A percentile compares a stretch with the other conserved stretches of the same genome.
phyloP scores from a whole-genome alignment of 2,113 vertebrate genomes.

The Sylvietta virens region DNA sequence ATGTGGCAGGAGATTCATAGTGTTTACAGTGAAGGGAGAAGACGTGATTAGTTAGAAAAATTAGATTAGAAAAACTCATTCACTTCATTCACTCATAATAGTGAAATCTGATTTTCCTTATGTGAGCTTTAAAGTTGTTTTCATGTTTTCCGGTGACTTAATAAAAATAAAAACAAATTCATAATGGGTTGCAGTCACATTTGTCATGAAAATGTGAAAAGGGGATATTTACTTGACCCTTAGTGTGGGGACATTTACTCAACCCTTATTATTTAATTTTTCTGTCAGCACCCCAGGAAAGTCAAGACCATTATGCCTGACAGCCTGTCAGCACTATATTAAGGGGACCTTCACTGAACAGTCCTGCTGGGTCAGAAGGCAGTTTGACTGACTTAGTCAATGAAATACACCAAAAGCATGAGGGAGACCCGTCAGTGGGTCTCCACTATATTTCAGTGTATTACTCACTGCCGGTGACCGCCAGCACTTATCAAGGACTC shows the following conservation, averaged over 20 bases:
- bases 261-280: background rate
- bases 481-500: background rate
- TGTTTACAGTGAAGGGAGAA: background rate
- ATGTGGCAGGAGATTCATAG: background rate
- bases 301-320: background rate
- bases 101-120: background rate
- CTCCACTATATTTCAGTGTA: background rate
- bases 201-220: background rate
- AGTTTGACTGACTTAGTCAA: background rate
- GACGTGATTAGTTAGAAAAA: background rate
- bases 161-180: background rate
- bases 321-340: background rate
- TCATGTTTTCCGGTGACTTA: background rate
- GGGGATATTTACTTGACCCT: background rate
- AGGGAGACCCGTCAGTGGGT: accelerated
- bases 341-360: background rate
- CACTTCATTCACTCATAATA: background rate
- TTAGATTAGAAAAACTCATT: background rate
- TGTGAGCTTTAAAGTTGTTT: background rate
- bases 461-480: too few relatives aligned
- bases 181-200: background rate
- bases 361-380: background rate
- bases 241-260: background rate
- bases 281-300: background rate
- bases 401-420: background rate